Conservation (phyloP, 2,113 vertebrate species). For the Lamprologus sp. region DNA sequence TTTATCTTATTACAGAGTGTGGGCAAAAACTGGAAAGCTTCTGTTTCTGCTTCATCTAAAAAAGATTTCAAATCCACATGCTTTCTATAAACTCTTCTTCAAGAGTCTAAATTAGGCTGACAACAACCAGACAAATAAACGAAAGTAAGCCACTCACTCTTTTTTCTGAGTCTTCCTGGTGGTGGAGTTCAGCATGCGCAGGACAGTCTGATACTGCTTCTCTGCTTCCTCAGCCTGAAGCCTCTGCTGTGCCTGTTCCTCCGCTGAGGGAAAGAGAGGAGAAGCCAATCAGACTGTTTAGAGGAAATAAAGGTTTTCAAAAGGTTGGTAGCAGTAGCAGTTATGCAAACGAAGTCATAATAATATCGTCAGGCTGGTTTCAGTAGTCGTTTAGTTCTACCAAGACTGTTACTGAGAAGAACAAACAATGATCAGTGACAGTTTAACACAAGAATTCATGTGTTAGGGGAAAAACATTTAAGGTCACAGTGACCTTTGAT, state of each 20-base stretch:
- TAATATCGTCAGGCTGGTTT: not conserved
- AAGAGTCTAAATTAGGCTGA: not conserved
- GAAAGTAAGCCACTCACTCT: slow-evolving; percentile 76
- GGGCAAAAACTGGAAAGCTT: not conserved
- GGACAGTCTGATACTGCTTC: slow-evolving; percentile 81
- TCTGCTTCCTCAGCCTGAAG: slow-evolving; percentile 85
- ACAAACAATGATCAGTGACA: not conserved
- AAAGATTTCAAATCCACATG: not conserved
- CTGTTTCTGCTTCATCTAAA: not conserved
- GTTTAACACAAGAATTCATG: not conserved
- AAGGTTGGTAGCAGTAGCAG: not conserved
- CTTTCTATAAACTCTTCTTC: not conserved
- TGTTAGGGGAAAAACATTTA: not conserved
- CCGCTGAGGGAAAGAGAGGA: slow-evolving; percentile 66
- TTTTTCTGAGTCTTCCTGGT: slow-evolving; percentile 84
- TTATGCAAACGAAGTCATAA: not conserved
- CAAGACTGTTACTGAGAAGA: not conserved
- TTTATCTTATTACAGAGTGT: rapidly evolving
- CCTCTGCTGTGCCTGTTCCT: slow-evolving; percentile 84
- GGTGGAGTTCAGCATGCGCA: slow-evolving; percentile 86
- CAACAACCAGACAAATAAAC: not conserved
- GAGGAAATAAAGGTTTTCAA: not conserved
- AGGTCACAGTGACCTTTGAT: not conserved
- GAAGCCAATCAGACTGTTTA: not conserved
- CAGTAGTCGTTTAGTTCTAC: not conserved